Base-by-base conservation (phyloP, 2,113 vertebrate genomes). In the Megalops atlanticus region DNA sequence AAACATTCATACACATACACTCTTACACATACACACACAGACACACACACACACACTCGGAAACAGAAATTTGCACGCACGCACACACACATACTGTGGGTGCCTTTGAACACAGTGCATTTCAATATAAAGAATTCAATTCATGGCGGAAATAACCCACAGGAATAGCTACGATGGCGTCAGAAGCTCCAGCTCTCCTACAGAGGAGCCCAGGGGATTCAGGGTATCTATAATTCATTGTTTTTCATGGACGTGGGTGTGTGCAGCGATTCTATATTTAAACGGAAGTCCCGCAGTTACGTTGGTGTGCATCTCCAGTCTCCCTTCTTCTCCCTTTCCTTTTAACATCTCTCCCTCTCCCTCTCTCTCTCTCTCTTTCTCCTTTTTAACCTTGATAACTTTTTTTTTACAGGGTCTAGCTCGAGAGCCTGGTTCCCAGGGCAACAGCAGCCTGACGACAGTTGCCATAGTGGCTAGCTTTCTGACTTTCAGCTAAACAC, bases 401-500 rank as follows among this genome's bases (percentile, higher is more conserved):
- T 71, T 36, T 38, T n/a, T n/a, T n/a, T n/a, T 71, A 16, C 16
- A 70, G 35, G 68, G 27, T 35, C 33, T 35, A 70, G 11, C 69
- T 71, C 14, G 18, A 71, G 16, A 71, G 16, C 35, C 11, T 71
- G 69, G 69, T 71, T 38, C 31, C 69, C 69, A 16, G 18, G 69
- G 69, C 15, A 71, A 71, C 69, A 71, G 69, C 69, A 71, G 69
- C 69, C 69, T 38, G 69, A 71, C 69, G 35, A 71, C 69, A 71
- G 69, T 71, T 71, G 35, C 69, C 69, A 71, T 71, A 71, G 69
- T 38, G 6, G 69, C 69, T 71, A 71, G 33, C 69, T 71, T 71
- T 71, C 69, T 71, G 69, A 71, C 69, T 71, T 11, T 12, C 69
- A 36, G 68, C 7, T 11, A 31, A 70, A 70, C 27, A 70, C 68